Evolutionary conservation across 2,888 invertebrate genomes (phyloP), one percentile per base, ranked within the genome.

Genomic region (Bhutanitis thaidina): DNA sequence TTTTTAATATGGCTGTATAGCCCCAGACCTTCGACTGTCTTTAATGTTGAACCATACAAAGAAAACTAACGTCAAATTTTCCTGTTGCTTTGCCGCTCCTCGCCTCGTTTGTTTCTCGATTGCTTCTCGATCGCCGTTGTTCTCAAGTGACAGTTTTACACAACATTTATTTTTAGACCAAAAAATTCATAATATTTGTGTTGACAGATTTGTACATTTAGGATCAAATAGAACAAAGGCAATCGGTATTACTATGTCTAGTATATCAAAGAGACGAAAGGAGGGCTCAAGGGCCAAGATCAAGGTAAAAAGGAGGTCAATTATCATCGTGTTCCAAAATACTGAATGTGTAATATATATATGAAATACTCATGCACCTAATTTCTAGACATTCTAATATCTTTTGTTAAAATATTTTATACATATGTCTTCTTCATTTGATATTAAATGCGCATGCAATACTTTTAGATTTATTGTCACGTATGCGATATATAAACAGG

Each of bases 231-330:
- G 12, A 35, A 34, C 35, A 13, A 49, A 50, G 37, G 9, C 5
- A 20, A 5, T 5, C 39, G 20, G 1, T 14, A 2, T 36, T 36
- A 68, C 39, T 8, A 91, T 91, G 91, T 89, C 90, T 12, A 91
- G 81, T 67, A 79, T 90, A 72, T 90, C 90, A n/a, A 91, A 88
- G 63, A 76, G 90, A 62, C 86, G 79, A 70, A 88, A 79, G 62
- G 88, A 90, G 57, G 85, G 87, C 52, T 79, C 88, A 27, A 86
- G 77, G 66, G 67, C 84, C 69, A 90, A 88, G 76, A 87, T 91
- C 65, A 91, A 91, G 90, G 92, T 92, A 75, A 74, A 71, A 56
- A 70, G 67, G 76, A 77, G 73, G 74, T 77, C 54, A 55, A 46
- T 35, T 40, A 52, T 52, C 4, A 44, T 65, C 70, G 70, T 72